phyloP scores from a whole-genome alignment of 1,140 invertebrate genomes.

The Physella acuta region DNA sequence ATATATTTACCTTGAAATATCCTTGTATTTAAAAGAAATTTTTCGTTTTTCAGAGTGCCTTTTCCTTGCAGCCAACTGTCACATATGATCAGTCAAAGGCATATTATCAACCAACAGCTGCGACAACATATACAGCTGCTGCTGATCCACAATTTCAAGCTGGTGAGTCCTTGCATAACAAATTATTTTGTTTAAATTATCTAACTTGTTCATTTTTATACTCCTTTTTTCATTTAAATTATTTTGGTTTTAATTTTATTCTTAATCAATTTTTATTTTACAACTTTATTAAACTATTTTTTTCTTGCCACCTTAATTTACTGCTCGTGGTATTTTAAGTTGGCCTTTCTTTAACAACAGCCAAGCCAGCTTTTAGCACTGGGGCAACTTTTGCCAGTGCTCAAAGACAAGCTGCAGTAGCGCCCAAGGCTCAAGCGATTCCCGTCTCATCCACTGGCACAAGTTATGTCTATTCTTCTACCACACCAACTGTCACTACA shows the following conservation, averaged over 20 bases:
- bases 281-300: constrained; percentile 1
- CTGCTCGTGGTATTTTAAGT: constrained; percentile 13
- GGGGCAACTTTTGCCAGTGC: constrained; percentile 62
- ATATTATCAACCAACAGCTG: constrained; percentile 54
- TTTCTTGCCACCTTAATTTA: constrained; percentile 18
- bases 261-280: background rate
- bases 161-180: constrained; percentile 41
- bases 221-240: background rate
- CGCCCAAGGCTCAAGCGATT: constrained; percentile 51
- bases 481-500: constrained; percentile 42
- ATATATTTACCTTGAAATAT: too few species aligned
- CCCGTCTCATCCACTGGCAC: constrained; percentile 44
- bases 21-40: background rate
- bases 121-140: constrained; percentile 63
- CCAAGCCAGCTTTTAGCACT: constrained; percentile 60
- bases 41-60: constrained; percentile 5
- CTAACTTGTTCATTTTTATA: background rate
- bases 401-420: constrained; percentile 41
- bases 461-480: constrained; percentile 51
- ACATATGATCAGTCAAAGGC: constrained; percentile 57
- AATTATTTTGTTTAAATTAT: background rate
- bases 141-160: constrained; percentile 68
- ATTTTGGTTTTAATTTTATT: background rate
- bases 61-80: constrained; percentile 44
- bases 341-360: constrained; percentile 38